These are phyloP conservation scores for Acrossocheilus fasciatus DNA, from an alignment of 2,797 vertebrate species.

Conservation along the genomic window DNA sequence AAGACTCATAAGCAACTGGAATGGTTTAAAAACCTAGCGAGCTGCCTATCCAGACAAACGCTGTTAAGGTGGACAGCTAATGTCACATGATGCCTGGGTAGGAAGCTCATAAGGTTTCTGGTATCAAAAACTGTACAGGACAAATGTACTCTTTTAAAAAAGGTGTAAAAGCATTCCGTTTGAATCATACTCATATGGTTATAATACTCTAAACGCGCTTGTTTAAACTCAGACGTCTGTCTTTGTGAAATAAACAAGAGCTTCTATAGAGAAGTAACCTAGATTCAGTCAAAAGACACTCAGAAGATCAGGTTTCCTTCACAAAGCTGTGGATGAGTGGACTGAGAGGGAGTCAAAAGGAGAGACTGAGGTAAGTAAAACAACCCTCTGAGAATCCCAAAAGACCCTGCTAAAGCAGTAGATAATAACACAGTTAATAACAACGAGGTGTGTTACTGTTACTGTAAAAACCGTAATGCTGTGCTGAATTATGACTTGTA, in stretches of 20 bases:
- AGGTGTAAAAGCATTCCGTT: not conserved
- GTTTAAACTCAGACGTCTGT: not conserved
- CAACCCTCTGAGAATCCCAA: constrained; percentile 1
- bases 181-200: not conserved
- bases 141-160: not conserved
- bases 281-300: constrained; percentile 62
- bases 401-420: not conserved
- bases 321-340: constrained; percentile 61
- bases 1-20: not conserved
- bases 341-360: not conserved
- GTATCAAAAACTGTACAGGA: not conserved
- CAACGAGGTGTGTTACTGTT: not conserved
- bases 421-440: not conserved
- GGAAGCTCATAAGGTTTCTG: not conserved
- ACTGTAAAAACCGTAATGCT: not conserved
- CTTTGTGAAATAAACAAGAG: constrained; percentile 17
- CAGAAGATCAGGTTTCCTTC: constrained; percentile 65
- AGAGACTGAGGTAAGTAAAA: not conserved
- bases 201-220: not conserved
- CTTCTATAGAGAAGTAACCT: constrained; percentile 52
- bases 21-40: not conserved
- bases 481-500: not conserved
- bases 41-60: not conserved
- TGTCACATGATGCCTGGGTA: not conserved
- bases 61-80: not conserved